Conservation (phyloP, 2,888 invertebrate species). For the Plagodis pulveraria region DNA sequence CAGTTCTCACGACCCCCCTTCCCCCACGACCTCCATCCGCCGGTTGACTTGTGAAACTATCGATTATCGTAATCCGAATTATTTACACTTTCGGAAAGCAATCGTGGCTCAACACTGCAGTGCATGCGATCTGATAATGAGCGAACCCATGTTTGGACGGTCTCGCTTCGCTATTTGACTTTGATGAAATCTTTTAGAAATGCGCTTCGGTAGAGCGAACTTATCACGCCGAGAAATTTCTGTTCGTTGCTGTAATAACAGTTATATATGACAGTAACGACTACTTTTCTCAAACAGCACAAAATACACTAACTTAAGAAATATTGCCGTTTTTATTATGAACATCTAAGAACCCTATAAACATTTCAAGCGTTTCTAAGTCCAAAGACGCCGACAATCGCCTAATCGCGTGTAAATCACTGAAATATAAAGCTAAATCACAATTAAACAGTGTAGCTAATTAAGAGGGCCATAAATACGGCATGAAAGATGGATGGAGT, state of each 20-base stretch:
- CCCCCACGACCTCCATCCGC: slow-evolving; percentile 47
- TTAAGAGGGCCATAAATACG: slow-evolving; percentile 46
- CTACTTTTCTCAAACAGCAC: slow-evolving; percentile 2
- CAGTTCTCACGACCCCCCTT: slow-evolving; percentile 74
- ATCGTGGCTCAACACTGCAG: slow-evolving; percentile 51
- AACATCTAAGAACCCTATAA: slow-evolving; percentile 3
- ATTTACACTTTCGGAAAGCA: slow-evolving; percentile 70
- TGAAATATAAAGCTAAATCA: slow-evolving; percentile 27
- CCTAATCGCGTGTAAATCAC: slow-evolving; percentile 22
- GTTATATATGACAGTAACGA: neutral
- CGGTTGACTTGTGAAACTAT: slow-evolving; percentile 57
- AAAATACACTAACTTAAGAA: slow-evolving; percentile 4
- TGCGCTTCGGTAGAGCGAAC: slow-evolving; percentile 2
- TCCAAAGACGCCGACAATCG: slow-evolving; percentile 9
- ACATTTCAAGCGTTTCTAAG: slow-evolving; percentile 10
- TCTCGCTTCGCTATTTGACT: slow-evolving; percentile 33
- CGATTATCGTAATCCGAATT: slow-evolving; percentile 69
- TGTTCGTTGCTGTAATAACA: neutral
- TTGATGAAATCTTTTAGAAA: slow-evolving; percentile 30
- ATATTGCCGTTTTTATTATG: slow-evolving; percentile 2
- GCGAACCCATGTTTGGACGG: slow-evolving; percentile 53
- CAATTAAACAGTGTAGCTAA: slow-evolving; percentile 43
- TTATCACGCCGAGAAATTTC: neutral
- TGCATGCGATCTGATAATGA: slow-evolving; percentile 59
- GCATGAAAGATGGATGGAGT: slow-evolving; percentile 58